These are phyloP conservation scores for Eupithecia abbreviata DNA, from an alignment of 2,888 invertebrate genomes.

Conservation along the genomic window DNA sequence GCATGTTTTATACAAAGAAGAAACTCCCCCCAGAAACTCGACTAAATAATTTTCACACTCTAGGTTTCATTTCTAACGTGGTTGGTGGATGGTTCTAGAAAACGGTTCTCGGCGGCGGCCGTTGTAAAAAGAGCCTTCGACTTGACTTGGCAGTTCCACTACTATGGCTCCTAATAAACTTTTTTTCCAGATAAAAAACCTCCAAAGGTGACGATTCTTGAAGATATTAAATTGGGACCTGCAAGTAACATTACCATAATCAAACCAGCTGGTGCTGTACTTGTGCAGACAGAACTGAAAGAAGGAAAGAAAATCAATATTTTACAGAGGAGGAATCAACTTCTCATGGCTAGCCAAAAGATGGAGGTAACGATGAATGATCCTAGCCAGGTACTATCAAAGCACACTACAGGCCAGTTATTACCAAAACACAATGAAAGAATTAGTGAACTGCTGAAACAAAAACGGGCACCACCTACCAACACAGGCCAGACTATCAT, in stretches of 20 bases:
- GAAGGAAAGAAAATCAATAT: slow-evolving; percentile 7
- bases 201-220: slow-evolving; percentile 21
- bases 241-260: background rate
- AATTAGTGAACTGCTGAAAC: background rate
- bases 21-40: too few relatives aligned
- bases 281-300: slow-evolving; percentile 2
- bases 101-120: too few relatives aligned
- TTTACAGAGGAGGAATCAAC: slow-evolving; percentile 7
- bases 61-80: too few relatives aligned
- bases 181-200: slow-evolving; percentile 18
- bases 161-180: background rate
- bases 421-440: background rate
- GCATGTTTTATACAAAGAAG: too few relatives aligned
- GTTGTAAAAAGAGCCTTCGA: background rate
- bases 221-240: slow-evolving; percentile 25
- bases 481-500: background rate
- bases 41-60: too few relatives aligned
- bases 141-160: background rate
- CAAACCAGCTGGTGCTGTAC: slow-evolving; percentile 1
- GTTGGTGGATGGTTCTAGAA: too few relatives aligned
- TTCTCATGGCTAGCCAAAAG: background rate
- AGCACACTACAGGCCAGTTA: background rate
- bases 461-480: background rate
- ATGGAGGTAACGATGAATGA: background rate
- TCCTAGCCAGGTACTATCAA: background rate